phyloP scores from a whole-genome alignment of 2,888 invertebrate species.

The Cosmopolites sordidus region DNA sequence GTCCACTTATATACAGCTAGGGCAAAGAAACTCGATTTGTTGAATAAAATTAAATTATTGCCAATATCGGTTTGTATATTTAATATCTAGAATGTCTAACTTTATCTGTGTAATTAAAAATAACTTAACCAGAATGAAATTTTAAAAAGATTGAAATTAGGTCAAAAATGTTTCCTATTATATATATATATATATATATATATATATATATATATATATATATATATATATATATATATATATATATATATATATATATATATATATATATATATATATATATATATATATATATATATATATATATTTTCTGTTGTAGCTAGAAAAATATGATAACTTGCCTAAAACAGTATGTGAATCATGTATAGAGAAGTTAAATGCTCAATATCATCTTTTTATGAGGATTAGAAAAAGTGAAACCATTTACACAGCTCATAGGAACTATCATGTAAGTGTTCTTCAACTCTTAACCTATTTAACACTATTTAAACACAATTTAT shows the following conservation, averaged over 20 bases:
- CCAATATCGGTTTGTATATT: constrained; percentile 67
- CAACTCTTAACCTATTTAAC: no score
- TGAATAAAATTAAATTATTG: constrained; percentile 75
- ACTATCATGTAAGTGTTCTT: constrained; percentile 41
- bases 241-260: no score
- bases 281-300: no score
- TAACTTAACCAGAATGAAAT: no score
- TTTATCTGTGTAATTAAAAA: no score
- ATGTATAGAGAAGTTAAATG: constrained; percentile 54
- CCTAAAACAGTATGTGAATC: constrained; percentile 64
- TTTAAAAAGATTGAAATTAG: no score
- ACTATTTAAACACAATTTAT: constrained; percentile 1
- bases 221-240: no score
- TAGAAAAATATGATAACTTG: constrained; percentile 51
- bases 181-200: no score
- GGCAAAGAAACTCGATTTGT: constrained; percentile 68
- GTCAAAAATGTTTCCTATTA: constrained; percentile 4
- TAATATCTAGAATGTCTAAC: no score
- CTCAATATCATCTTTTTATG: constrained; percentile 51
- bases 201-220: no score
- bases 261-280: no score
- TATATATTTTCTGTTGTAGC: constrained; percentile 41
- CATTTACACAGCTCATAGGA: constrained; percentile 40
- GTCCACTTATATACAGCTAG: constrained; percentile 79
- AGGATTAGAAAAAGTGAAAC: constrained; percentile 48